A percentile compares a stretch with the other conserved stretches of the same genome.
phyloP scores from a whole-genome alignment of 2,797 vertebrate genomes.

The Anguilla obscura region DNA sequence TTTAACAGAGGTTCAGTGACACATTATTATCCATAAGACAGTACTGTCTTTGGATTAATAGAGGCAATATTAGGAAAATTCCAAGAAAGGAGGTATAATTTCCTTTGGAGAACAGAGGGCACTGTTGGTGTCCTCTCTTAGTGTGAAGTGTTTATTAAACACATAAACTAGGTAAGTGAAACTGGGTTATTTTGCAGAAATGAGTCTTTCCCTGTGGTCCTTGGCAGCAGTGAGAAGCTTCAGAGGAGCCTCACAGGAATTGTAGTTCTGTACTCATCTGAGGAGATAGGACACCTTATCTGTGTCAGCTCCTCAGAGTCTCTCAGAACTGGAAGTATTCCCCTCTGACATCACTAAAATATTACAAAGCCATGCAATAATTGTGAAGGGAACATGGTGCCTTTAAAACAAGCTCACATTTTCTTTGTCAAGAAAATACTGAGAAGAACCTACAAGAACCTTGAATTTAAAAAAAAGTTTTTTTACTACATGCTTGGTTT shows the following conservation, averaged over 20 bases:
- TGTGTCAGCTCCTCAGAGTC: slow-evolving; percentile 55
- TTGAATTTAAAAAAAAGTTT: neutral
- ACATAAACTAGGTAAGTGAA: slow-evolving; percentile 17
- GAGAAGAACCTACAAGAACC: slow-evolving; percentile 5
- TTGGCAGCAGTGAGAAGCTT: slow-evolving; percentile 35
- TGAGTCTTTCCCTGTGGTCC: slow-evolving; percentile 21
- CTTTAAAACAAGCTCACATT: slow-evolving; percentile 32
- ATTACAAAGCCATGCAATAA: slow-evolving; percentile 41
- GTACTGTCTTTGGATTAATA: neutral
- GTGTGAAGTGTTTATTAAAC: slow-evolving; percentile 22
- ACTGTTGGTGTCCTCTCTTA: slow-evolving; percentile 3
- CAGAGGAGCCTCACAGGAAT: slow-evolving; percentile 33
- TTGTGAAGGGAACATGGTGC: slow-evolving; percentile 39
- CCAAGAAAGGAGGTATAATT: neutral
- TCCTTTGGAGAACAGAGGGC: neutral
- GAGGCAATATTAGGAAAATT: neutral
- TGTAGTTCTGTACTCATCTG: slow-evolving; percentile 37
- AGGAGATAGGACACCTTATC: slow-evolving; percentile 46
- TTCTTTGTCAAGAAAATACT: slow-evolving; percentile 32
- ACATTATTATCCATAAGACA: neutral
- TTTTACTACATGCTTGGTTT: neutral
- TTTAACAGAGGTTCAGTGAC: neutral
- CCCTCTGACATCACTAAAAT: slow-evolving; percentile 42
- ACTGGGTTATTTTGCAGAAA: slow-evolving; percentile 42
- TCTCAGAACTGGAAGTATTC: slow-evolving; percentile 45